Evolutionary conservation across 2,113 vertebrate species (phyloP).

Genomic region (Chascanopsetta lugubris): DNA sequence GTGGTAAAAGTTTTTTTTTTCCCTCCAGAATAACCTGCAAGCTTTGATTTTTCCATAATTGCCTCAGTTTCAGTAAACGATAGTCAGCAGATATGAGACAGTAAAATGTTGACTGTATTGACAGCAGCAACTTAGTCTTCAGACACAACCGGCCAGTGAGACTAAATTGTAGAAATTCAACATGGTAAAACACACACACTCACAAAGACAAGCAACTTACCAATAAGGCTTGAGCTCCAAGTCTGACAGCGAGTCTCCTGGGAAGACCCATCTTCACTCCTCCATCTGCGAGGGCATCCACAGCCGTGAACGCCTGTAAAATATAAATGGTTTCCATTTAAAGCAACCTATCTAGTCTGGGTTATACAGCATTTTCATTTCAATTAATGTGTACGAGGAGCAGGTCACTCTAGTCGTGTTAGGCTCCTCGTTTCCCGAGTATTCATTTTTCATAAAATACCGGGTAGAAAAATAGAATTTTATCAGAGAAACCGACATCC

Average conservation of each 20-base stretch:
- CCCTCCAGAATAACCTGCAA: not conserved
- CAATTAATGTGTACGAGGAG: not conserved
- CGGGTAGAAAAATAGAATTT: too few relatives aligned
- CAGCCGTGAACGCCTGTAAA: slow-evolving; percentile 91
- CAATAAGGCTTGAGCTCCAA: slow-evolving; percentile 96
- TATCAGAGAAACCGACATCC: too few relatives aligned
- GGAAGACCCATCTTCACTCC: slow-evolving; percentile 99
- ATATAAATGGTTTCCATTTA: not conserved
- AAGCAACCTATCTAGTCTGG: too few relatives aligned
- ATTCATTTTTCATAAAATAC: too few relatives aligned
- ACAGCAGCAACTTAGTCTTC: too few relatives aligned
- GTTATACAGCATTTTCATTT: slow-evolving; percentile 4
- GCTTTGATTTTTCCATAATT: not conserved
- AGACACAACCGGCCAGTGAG: too few relatives aligned
- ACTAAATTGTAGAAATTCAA: not conserved
- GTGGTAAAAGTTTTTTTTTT: too few relatives aligned
- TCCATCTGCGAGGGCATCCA: slow-evolving; percentile 95
- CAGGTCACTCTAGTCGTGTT: too few relatives aligned
- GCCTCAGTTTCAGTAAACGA: slow-evolving; percentile 4
- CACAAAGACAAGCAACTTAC: slow-evolving; percentile 76
- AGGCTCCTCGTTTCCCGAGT: too few relatives aligned
- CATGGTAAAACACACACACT: not conserved
- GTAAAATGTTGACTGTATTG: too few relatives aligned
- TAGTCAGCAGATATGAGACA: slow-evolving; percentile 21
- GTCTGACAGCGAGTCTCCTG: slow-evolving; percentile 89